Evolutionary conservation across 2,113 vertebrate genomes (phyloP).

Genomic region (Alexandromys fortis): DNA sequence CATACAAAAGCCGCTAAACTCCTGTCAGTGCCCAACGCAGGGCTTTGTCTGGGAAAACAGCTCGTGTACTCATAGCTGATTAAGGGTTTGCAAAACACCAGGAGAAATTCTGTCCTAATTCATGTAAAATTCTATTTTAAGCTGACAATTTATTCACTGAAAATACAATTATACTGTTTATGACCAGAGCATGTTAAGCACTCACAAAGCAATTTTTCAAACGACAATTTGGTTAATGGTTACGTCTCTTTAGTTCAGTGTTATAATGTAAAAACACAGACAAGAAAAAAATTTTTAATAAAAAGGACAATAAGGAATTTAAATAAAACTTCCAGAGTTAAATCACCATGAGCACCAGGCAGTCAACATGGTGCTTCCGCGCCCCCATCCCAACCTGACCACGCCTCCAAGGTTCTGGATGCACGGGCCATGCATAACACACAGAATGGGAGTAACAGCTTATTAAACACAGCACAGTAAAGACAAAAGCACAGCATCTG

Average conservation of each 20-base stretch:
- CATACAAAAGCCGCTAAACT: constrained; percentile 61
- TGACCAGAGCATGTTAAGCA: constrained; percentile 77
- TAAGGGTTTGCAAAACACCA: constrained; percentile 67
- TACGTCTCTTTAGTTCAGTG: constrained; percentile 73
- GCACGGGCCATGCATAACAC: neutral
- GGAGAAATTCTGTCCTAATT: constrained; percentile 74
- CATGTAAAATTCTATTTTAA: constrained; percentile 79
- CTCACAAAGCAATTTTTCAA: constrained; percentile 78
- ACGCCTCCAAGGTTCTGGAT: neutral
- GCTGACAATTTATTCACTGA: constrained; percentile 78
- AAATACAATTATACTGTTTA: constrained; percentile 83
- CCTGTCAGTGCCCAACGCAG: constrained; percentile 36
- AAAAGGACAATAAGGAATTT: constrained; percentile 18
- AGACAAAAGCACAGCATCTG: neutral
- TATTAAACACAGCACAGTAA: neutral
- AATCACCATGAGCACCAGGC: constrained; percentile 57
- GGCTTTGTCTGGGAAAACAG: constrained; percentile 68
- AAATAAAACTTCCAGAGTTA: constrained; percentile 1
- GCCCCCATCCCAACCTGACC: neutral
- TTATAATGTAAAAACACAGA: constrained; percentile 78
- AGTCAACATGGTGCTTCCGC: neutral
- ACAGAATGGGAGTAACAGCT: neutral
- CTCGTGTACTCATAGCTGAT: constrained; percentile 63
- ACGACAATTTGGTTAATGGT: constrained; percentile 81
- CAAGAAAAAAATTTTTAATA: constrained; percentile 55